A percentile compares a stretch with the other conserved stretches of the same genome.
Conservation (phyloP, 2,888 invertebrate species). For the Phortica okadai region DNA sequence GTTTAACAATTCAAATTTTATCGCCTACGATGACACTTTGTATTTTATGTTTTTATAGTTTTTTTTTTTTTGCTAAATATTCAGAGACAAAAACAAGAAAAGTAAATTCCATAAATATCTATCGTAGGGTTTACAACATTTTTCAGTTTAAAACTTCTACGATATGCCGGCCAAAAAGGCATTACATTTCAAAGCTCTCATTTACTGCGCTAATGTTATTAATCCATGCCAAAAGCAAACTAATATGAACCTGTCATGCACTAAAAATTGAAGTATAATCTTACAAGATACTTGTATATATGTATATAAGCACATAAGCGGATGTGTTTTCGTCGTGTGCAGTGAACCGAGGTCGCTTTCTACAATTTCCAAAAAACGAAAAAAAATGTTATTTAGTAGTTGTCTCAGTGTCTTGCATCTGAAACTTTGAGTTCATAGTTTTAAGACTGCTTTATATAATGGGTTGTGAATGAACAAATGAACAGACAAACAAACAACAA, state of each 20-base stretch:
- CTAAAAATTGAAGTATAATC: constrained; percentile 9
- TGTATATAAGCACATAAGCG: background rate
- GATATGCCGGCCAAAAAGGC: background rate
- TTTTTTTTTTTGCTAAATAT: too few relatives aligned
- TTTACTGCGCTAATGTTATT: constrained; percentile 3
- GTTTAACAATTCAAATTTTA: too few relatives aligned
- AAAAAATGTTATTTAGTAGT: too few relatives aligned
- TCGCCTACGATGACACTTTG: too few relatives aligned
- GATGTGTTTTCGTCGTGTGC: constrained; percentile 18
- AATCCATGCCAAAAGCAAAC: background rate
- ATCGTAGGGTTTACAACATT: too few relatives aligned
- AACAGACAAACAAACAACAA: background rate
- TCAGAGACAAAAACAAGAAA: too few relatives aligned
- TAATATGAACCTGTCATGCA: constrained; percentile 4
- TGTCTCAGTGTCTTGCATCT: too few relatives aligned
- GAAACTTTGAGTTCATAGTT: too few relatives aligned
- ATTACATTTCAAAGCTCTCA: background rate
- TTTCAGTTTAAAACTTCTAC: background rate
- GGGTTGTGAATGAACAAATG: background rate
- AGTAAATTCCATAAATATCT: too few relatives aligned
- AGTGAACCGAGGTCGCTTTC: constrained; percentile 23
- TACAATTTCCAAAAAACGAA: background rate
- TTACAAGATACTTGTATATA: constrained; percentile 9
- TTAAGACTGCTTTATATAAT: too few relatives aligned
- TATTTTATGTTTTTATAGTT: too few relatives aligned